Evolutionary conservation across 2,888 invertebrate species (phyloP).

Genomic region (Cephus sareptanus): DNA sequence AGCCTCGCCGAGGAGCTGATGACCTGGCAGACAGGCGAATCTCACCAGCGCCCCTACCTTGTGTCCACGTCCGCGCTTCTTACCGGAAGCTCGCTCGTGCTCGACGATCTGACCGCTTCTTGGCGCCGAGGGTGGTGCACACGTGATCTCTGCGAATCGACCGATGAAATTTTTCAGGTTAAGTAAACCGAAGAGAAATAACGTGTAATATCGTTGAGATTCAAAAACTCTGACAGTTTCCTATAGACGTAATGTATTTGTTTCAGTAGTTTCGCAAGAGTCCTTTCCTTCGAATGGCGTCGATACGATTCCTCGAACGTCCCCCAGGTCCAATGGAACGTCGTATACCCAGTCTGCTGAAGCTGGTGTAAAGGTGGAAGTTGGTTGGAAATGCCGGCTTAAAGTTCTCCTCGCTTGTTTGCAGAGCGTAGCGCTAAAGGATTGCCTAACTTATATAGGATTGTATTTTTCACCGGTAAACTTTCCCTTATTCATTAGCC

Average conservation of each 20-base stretch:
- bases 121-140: slow-evolving; percentile 80
- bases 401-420: slow-evolving; percentile 22
- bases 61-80: slow-evolving; percentile 71
- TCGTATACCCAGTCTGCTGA: background rate
- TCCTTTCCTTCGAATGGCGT: background rate
- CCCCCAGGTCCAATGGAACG: background rate
- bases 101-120: slow-evolving; percentile 76
- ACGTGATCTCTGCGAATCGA: slow-evolving; percentile 78
- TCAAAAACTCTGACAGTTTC: background rate
- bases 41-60: slow-evolving; percentile 85
- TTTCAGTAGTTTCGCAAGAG: background rate
- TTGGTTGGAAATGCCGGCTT: slow-evolving; percentile 14
- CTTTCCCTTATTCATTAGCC: slow-evolving; percentile 10
- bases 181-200: background rate
- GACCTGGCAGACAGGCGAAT: slow-evolving; percentile 79
- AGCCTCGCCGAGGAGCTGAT: slow-evolving; percentile 79
- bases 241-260: background rate
- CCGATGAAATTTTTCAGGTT: background rate
- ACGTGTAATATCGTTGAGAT: background rate
- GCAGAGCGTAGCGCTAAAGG: slow-evolving; percentile 22
- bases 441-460: slow-evolving; percentile 21
- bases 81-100: slow-evolving; percentile 48
- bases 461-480: slow-evolving; percentile 12
- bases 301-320: background rate
- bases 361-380: background rate